A percentile compares a stretch with the other conserved stretches of the same genome.
phyloP scores from a whole-genome alignment of 2,113 vertebrate species.

The Phylloscopus whistleri region DNA sequence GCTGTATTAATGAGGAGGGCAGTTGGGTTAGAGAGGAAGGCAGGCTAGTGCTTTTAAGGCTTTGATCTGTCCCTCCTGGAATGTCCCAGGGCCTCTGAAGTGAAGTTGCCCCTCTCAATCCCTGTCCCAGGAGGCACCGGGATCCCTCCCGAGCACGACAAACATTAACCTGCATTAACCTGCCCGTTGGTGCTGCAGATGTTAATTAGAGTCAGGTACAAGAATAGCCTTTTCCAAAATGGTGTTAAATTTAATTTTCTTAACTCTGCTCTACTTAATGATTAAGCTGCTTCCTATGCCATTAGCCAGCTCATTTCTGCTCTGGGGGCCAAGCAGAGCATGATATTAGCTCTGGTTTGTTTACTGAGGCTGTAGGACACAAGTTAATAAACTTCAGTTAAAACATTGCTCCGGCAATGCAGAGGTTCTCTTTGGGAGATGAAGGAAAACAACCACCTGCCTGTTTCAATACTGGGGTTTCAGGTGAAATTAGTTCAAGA shows the following conservation, averaged over 20 bases:
- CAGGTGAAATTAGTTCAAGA: neutral
- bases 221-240: slow-evolving; percentile 44
- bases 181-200: slow-evolving; percentile 39
- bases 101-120: neutral
- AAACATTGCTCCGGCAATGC: neutral
- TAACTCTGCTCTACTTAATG: slow-evolving; percentile 59
- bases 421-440: neutral
- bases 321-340: slow-evolving; percentile 28
- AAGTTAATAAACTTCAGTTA: slow-evolving; percentile 46
- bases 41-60: neutral
- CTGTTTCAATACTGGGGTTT: neutral
- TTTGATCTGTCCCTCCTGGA: slow-evolving; percentile 57
- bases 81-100: slow-evolving; percentile 1
- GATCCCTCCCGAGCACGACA: slow-evolving; percentile 1
- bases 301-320: slow-evolving; percentile 46
- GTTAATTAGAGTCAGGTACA: slow-evolving; percentile 49
- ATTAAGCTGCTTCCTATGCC: slow-evolving; percentile 53
- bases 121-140: slow-evolving; percentile 6
- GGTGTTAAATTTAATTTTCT: slow-evolving; percentile 69
- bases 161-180: slow-evolving; percentile 67
- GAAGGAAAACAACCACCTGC: neutral
- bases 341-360: slow-evolving; percentile 15
- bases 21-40: neutral
- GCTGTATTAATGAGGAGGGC: neutral
- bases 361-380: slow-evolving; percentile 4